phyloP scores from a whole-genome alignment of 2,113 vertebrate species.

The Pungitius pungitius region DNA sequence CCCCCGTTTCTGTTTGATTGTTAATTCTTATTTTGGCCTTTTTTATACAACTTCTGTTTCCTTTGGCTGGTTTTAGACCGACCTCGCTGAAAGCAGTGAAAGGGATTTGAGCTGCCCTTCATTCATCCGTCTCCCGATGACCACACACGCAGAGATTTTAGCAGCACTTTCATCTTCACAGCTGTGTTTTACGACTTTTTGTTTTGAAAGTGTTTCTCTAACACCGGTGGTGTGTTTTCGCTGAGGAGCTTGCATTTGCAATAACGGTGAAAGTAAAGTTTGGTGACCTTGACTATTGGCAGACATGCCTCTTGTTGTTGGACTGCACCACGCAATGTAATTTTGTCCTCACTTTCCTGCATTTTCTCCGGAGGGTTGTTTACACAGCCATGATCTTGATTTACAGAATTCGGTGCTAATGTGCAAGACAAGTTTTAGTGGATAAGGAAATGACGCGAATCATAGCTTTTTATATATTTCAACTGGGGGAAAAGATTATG shows the following conservation, averaged over 20 bases:
- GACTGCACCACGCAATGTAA: not conserved
- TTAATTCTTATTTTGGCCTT: not conserved
- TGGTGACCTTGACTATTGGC: not conserved
- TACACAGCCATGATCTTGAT: not conserved
- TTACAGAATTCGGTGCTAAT: not conserved
- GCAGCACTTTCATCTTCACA: not conserved
- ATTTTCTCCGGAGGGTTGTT: constrained; percentile 10
- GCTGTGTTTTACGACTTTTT: not conserved
- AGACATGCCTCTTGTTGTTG: not conserved
- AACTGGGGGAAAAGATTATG: not conserved
- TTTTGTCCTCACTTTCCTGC: constrained; percentile 4
- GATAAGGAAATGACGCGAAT: not conserved
- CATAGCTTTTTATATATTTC: not conserved
- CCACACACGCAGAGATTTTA: not conserved
- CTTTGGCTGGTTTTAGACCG: not conserved
- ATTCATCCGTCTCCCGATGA: not conserved
- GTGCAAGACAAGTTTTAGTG: not conserved
- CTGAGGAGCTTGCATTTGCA: not conserved
- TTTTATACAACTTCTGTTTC: not conserved
- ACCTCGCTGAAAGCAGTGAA: not conserved
- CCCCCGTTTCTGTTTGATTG: not conserved
- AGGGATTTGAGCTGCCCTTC: not conserved
- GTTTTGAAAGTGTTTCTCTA: not conserved
- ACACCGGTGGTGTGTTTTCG: not conserved
- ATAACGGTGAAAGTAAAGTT: not conserved